Base-by-base conservation (phyloP, 1,140 invertebrate species). In the Carposina sasakii region DNA sequence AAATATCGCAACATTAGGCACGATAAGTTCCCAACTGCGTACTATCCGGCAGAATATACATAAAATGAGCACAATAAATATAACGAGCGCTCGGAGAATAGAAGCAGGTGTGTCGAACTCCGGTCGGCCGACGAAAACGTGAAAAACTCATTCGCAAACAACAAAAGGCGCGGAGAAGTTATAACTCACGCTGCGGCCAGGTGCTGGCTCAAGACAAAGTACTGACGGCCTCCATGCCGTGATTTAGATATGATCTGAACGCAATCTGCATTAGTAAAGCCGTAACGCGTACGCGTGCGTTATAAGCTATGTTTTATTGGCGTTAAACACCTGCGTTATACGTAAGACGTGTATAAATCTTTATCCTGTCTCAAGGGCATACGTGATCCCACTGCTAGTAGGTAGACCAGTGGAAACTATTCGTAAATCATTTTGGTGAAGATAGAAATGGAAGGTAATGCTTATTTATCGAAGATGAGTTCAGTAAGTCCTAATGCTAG, bases 121-220 rank as follows among this genome's bases (percentile, higher is more conserved):
- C 56, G 60, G 58, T 59, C 63, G 56, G 57, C 45, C 40, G 57
- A 63, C 60, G 61, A 58, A 40, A 60, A 65, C 62, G 69, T 65
- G 74, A 75, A 77, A 75, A 73, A 77, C 67, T 77, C 71, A 69
- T 74, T 73, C 66, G 63, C 67, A 67, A 72, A 68, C 67, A 74
- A 71, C 70, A 73, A 71, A 70, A 72, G 67, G 60, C 57, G 60
- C 61, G 64, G 54, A 58, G 60, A 60, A 55, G 57, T 54, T 58
- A 69, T 69, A 69, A 66, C 57, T 68, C 62, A 68, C 43, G 47
- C 40, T 37, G 59, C 30, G 57, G 71, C 56, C 73, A 76, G 71
- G 71, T 76, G 70, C 53, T 60, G 67, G 62, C 60, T 63, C 60
- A 56, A 70, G 69, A 74, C 72, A 68, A 68, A 72, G 61, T 63